Base-by-base conservation (phyloP, 2,113 vertebrate species). In the Australoheros scitulus region DNA sequence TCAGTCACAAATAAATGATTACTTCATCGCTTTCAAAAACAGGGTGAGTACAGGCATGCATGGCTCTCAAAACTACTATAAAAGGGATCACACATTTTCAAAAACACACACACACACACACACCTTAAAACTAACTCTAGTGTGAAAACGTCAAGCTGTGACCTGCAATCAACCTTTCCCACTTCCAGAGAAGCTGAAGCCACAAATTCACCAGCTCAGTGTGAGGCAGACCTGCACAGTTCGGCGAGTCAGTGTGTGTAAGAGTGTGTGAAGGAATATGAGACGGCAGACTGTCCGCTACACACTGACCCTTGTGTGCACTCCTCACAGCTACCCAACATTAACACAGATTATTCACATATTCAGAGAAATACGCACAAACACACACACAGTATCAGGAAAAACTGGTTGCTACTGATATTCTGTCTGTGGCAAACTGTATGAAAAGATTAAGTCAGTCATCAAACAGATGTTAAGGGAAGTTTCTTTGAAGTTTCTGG, bases 111-210 rank as follows among this genome's bases (percentile, higher is more conserved):
- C 18, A 87, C 80, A 85, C 72, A 56, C 68, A 84, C 78, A 88
- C 63, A 81, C 55, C 80, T 87, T 84, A 24, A 65, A 72, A 76
- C 60, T 61, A 70, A 81, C 76, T 77, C 65, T n/a, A 20, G 61
- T 20, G 34, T 88, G 43, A 64, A 79, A 91, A 63, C 47, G 0
- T 88, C 81, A 76, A 88, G 83, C 79, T 79, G 68, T 92, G 92
- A 93, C 92, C 92, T 81, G 90, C 70, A 65, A 22, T 79, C 26
- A 81, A 94, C 92, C 90, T 93, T 92, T 93, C 89, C 87, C 87
- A 92, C 90, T 91, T 89, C 82, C 92, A 93, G 88, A 14, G 56
- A 81, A 77, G 82, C 83, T 86, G 84, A 86, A 79, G 85, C 84
- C 70, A 55, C 90, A 91, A 85, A 94, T 94, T 94, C 92, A 91